A percentile compares a stretch with the other conserved stretches of the same genome.
Conservation (phyloP, 2,888 invertebrate genomes). For the Lepidochrysops patricia region DNA sequence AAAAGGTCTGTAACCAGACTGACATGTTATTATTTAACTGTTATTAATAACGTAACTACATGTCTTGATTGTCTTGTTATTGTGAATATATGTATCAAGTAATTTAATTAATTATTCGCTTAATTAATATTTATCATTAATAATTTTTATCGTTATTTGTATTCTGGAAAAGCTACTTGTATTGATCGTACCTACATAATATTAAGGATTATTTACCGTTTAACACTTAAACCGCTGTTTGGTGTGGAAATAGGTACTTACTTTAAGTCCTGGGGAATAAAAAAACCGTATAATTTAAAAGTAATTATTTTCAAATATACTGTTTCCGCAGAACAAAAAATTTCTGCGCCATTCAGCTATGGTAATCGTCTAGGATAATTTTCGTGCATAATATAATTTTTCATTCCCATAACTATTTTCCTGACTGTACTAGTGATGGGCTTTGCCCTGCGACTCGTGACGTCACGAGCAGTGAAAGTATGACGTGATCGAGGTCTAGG, state of each 20-base stretch:
- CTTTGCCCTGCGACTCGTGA: background rate
- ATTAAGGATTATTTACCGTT: too few relatives aligned
- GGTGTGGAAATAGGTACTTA: too few relatives aligned
- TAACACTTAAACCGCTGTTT: too few relatives aligned
- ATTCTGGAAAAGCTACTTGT: background rate
- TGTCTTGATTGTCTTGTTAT: background rate
- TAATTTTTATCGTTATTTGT: background rate
- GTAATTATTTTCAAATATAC: too few relatives aligned
- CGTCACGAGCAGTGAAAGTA: background rate
- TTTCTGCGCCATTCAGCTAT: too few relatives aligned
- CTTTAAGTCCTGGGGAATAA: too few relatives aligned
- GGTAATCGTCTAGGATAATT: too few relatives aligned
- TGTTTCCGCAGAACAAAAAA: too few relatives aligned
- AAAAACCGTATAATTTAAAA: too few relatives aligned
- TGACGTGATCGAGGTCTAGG: constrained; percentile 27
- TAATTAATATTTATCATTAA: background rate
- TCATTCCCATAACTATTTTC: background rate
- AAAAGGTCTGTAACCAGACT: background rate
- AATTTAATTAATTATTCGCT: background rate
- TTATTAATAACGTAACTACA: background rate
- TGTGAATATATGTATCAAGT: background rate
- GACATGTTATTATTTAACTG: background rate
- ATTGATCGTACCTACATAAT: too few relatives aligned
- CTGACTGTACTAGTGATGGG: background rate
- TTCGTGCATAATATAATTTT: too few relatives aligned